phyloP scores from a whole-genome alignment of 2,888 invertebrate species.

The Heteromyza rotundicornis region DNA sequence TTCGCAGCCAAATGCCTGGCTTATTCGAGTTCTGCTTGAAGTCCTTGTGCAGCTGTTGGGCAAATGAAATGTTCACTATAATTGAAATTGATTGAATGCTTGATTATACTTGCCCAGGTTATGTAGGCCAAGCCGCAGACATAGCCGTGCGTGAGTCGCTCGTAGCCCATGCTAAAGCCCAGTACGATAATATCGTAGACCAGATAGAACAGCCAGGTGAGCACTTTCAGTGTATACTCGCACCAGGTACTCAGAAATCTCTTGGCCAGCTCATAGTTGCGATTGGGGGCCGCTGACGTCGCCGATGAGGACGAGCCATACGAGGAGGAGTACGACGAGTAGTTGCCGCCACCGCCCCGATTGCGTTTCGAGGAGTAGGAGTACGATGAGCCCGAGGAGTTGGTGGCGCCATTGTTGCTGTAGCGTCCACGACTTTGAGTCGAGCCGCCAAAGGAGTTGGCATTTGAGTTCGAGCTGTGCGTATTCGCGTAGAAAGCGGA shows the following conservation, averaged over 20 bases:
- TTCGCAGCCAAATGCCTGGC: slow-evolving; percentile 58
- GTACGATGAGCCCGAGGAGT: slow-evolving; percentile 40
- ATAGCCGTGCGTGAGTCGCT: slow-evolving; percentile 50
- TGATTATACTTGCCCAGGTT: too few relatives aligned
- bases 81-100: too few relatives aligned
- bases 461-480: not conserved
- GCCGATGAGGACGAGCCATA: slow-evolving; percentile 39
- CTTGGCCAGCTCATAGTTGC: slow-evolving; percentile 64
- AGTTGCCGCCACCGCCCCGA: slow-evolving; percentile 35
- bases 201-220: slow-evolving; percentile 80
- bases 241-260: slow-evolving; percentile 67
- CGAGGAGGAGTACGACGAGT: slow-evolving; percentile 27
- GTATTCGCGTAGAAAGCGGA: slow-evolving; percentile 18
- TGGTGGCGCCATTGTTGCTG: slow-evolving; percentile 29
- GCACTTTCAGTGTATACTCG: slow-evolving; percentile 68
- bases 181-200: slow-evolving; percentile 81
- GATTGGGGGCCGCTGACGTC: slow-evolving; percentile 53
- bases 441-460: not conserved
- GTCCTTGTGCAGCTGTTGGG: slow-evolving; percentile 53
- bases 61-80: too few relatives aligned
- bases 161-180: slow-evolving; percentile 65
- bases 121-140: slow-evolving; percentile 45
- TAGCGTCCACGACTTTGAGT: slow-evolving; percentile 32
- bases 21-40: slow-evolving; percentile 59
- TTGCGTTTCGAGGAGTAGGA: slow-evolving; percentile 53